Base-by-base conservation (phyloP, 2,797 vertebrate species). In the Manis javanica region DNA sequence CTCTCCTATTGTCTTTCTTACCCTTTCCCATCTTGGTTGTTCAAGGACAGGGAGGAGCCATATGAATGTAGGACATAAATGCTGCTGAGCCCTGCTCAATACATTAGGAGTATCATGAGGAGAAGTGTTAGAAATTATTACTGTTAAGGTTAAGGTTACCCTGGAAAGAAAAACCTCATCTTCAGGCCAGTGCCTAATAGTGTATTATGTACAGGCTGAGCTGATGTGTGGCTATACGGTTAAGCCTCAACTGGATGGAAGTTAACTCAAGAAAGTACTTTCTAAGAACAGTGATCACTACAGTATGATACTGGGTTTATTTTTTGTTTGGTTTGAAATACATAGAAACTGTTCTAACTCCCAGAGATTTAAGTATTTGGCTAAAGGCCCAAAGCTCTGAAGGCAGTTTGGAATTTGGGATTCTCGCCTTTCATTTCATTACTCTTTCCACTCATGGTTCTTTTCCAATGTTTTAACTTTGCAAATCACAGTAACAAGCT, bases 11-110 rank as follows among this genome's bases (percentile, higher is more conserved):
- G 34, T 78, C 12, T 57, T 77, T 51, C 16, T 26, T 86, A 86
- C 51, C 37, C 37, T 90, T 75, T 29, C 39, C 63, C 66, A 18
- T 71, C 14, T 3, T 24, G 29, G 14, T 91, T 95, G 21, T 72
- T 91, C 26, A 82, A 93, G 57, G 39, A 94, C 46, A 85, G 31
- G 34, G 39, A 91, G 34, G 91, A 91, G 53, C 55, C 78, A 34
- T 10, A 4, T 39, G 15, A 85, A 5, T 37, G 9, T 29, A 85
- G 21, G 39, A 18, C 74, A 15, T 61, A 63, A 23, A 46, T 78
- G 29, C 74, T 93, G 15, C 68, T 29, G 5, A 53, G 2, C 77
- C 59, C 7, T 92, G n/a, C 75, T 82, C 78, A 94, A 15, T 77
- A 89, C 69, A 88, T 31, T 61, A 31, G 51, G 42, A 59, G 34